Base-by-base conservation (phyloP, 2,888 invertebrate genomes). In the Anarsia innoxiella region DNA sequence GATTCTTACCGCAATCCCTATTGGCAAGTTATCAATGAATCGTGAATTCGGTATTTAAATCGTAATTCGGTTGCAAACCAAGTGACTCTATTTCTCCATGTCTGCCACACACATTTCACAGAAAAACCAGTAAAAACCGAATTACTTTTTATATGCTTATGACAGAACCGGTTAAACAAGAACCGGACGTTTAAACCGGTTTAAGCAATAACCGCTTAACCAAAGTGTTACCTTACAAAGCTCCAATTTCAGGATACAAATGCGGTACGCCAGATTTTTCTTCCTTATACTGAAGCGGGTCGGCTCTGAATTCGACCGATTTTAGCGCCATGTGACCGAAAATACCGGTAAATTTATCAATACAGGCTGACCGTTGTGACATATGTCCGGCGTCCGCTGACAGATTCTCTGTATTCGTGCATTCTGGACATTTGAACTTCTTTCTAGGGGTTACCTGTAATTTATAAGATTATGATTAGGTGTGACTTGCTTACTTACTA, bases 351-450 rank as follows among this genome's bases (percentile, higher is more conserved):
- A 94, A 93, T 1, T 83, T 71, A 65, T 95, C 93, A 26, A 98
- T 93, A 66, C 97, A 98, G 14, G 93, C 91, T 0, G 97, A 95
- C 2, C 98, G 86, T 65, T 95, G 95, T 2, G 93, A 89, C 96
- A 98, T 96, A 69, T 98, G 97, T 16, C 92, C 91, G 19, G 93
- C 87, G 77, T 96, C 96, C 0, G 96, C 94, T 0, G 97, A 97
- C 4, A 98, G 72, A 94, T 96, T 96, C 77, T 96, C 96, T 0
- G 92, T 95, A 72, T 95, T 95, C 2, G 91, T 92, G 74, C 97
- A 97, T 67, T 96, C 95, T 0, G 97, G 96, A 64, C 97, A 98
- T 69, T 97, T 96, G 82, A 98, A 98, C 69, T 98, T 98, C 67
- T 98, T 97, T 2, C 97, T 88, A 0, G 97, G 97, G 0, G 96